Base-by-base conservation (phyloP, 2,113 vertebrate species). In the Amia ocellicauda region DNA sequence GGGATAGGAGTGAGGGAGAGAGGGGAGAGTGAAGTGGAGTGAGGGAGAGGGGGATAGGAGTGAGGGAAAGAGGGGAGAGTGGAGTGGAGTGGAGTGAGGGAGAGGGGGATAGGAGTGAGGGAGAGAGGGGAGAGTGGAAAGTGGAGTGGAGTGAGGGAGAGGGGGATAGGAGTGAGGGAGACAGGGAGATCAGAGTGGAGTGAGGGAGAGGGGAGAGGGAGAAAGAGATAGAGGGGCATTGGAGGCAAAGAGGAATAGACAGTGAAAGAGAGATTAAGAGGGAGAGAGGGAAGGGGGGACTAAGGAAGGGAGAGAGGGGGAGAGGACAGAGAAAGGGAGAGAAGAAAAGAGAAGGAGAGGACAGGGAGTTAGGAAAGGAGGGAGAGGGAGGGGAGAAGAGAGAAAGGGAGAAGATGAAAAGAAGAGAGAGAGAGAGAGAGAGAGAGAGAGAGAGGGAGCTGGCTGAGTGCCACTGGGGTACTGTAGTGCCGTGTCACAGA, bases 341-440 rank as follows among this genome's bases (percentile, higher is more conserved):
- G 31, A 40, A 17, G 53, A n/a, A n/a, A n/a, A 45, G 24, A 57
- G 20, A 23, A 17, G 47, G n/a, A 28, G 22, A 13, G 52, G 22
- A 17, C n/a, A 11, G 52, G 22, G 16, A 43, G 58, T 65, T 54
- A 49, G 64, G 54, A 45, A 17, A 53, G 36, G 41, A 22, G 23
- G 41, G 68, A 63, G 29, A 19, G 4, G 43, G 17, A 7, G 23
- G 36, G 14, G n/a, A 43, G 17, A 22, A 24, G 45, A 40, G 47
- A 40, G 11, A 26, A 27, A 29, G 20, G 49, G 24, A 23, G 13
- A 11, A 51, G 24, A 17, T 8, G n/a, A n/a, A 26, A 0, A 11
- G 20, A 9, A 13, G 27, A 3, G n/a, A 8, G 23, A 24, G 17
- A 19, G 24, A 42, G 9, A 17, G 40, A 36, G 64, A 56, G 16